These are phyloP conservation scores for Drosophila quinaria DNA, from an alignment of 2,888 invertebrate genomes.

Conservation along the genomic window DNA sequence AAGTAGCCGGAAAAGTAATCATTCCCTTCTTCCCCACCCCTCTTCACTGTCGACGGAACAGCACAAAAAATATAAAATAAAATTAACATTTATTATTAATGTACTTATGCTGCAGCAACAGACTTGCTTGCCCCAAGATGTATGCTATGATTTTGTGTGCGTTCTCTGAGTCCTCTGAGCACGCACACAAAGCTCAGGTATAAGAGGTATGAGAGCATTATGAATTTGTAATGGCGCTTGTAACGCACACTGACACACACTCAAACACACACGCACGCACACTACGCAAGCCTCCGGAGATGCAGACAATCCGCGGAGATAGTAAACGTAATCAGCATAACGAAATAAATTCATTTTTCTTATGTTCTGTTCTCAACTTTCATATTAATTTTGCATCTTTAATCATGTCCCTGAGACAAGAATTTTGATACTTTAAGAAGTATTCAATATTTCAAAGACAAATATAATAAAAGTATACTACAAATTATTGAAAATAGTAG, in stretches of 20 bases:
- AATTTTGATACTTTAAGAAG: too few species aligned
- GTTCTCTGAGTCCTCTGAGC: constrained; percentile 7
- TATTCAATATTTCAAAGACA: too few species aligned
- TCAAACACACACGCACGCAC: constrained; percentile 1
- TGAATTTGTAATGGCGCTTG: constrained; percentile 67
- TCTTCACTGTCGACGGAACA: neutral
- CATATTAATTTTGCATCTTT: constrained; percentile 16
- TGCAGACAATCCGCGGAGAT: constrained; percentile 50
- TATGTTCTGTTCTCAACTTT: constrained; percentile 26
- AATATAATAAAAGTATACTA: too few species aligned
- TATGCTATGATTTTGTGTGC: constrained; percentile 62
- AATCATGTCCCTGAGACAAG: constrained; percentile 12
- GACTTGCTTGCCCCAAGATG: constrained; percentile 30
- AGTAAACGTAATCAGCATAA: constrained; percentile 42
- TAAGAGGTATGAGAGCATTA: constrained; percentile 45
- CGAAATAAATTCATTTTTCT: constrained; percentile 47
- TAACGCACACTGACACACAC: constrained; percentile 30
- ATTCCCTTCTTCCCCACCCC: neutral
- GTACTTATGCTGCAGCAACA: constrained; percentile 57
- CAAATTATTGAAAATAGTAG: too few species aligned
- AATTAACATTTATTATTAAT: constrained; percentile 81
- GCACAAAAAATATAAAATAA: constrained; percentile 34
- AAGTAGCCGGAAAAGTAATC: constrained; percentile 51
- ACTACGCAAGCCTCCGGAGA: constrained; percentile 20
- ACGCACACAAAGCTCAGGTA: constrained; percentile 20